Percentiles rank a stretch among this genome's conserved stretches.
These are phyloP conservation scores for Echinops telfairi DNA, from an alignment of 2,113 vertebrate genomes.

Conservation along the genomic window DNA sequence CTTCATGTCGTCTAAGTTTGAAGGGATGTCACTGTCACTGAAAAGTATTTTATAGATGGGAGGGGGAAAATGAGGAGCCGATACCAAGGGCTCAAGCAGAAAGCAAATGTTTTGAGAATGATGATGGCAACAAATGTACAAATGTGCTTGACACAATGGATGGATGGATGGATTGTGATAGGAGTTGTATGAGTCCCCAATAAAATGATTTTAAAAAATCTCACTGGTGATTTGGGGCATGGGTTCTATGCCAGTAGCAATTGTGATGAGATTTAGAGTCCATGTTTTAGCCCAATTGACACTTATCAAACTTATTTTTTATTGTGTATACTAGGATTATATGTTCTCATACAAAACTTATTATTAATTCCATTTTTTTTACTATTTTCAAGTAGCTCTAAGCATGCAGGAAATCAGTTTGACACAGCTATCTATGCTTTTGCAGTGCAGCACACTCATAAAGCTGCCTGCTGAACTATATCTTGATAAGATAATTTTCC, in stretches of 20 bases:
- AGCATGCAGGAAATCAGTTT: slow-evolving; percentile 62
- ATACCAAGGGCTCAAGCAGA: too few relatives aligned
- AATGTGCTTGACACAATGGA: too few relatives aligned
- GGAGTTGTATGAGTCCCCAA: too few relatives aligned
- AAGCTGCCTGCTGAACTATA: slow-evolving; percentile 84
- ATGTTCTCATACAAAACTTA: slow-evolving; percentile 16
- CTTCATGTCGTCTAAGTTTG: slow-evolving; percentile 14
- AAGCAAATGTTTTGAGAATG: too few relatives aligned
- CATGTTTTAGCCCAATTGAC: neutral
- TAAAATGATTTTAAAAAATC: neutral
- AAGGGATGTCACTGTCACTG: neutral
- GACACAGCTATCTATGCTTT: slow-evolving; percentile 60
- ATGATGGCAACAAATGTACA: too few relatives aligned
- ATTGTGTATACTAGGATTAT: neutral
- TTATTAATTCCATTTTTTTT: slow-evolving; percentile 29
- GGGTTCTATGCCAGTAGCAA: neutral
- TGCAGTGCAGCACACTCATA: slow-evolving; percentile 68
- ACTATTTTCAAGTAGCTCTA: slow-evolving; percentile 56
- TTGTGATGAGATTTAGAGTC: slow-evolving; percentile 49
- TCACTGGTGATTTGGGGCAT: slow-evolving; percentile 26
- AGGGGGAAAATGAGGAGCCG: too few relatives aligned
- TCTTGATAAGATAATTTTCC: slow-evolving; percentile 86
- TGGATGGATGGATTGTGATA: too few relatives aligned
- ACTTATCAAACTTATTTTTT: neutral
- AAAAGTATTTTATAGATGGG: slow-evolving; percentile 47